These are phyloP conservation scores for Oxyruncus cristatus DNA, from an alignment of 2,113 vertebrate genomes.

Conservation along the genomic window DNA sequence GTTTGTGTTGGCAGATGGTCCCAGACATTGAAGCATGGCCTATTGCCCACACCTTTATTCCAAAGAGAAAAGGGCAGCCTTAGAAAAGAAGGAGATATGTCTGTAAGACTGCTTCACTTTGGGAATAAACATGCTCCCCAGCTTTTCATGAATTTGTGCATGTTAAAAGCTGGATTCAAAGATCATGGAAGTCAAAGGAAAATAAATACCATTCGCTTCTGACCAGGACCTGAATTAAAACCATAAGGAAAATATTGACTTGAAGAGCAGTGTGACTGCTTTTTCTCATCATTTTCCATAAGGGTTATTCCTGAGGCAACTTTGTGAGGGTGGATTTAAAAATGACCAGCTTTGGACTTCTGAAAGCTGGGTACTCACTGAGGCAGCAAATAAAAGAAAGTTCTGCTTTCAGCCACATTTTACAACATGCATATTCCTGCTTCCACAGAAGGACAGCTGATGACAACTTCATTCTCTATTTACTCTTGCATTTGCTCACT, in stretches of 20 bases:
- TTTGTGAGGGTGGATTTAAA: neutral
- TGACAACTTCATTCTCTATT: conserved; percentile 17
- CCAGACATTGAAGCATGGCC: conserved; percentile 68
- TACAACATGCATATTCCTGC: neutral
- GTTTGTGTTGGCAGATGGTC: conserved; percentile 78
- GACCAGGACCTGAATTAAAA: neutral
- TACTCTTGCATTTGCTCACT: neutral
- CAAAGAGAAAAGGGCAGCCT: conserved; percentile 30
- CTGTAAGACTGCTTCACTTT: conserved; percentile 8
- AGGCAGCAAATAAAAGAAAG: neutral
- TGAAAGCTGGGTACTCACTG: neutral
- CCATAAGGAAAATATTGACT: neutral
- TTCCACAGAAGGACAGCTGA: neutral
- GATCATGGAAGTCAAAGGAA: neutral
- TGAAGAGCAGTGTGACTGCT: neutral
- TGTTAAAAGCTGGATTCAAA: neutral
- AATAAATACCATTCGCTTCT: conserved; percentile 1
- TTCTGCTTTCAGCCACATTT: neutral
- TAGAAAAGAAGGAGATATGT: conserved; percentile 12
- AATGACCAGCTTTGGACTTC: neutral
- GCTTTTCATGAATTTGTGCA: neutral
- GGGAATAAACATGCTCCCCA: neutral
- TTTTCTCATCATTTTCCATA: neutral
- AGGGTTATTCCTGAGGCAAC: neutral
- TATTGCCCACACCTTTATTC: conserved; percentile 62